Conservation (phyloP, 2,888 invertebrate species). For the Calliscelio sp. region DNA sequence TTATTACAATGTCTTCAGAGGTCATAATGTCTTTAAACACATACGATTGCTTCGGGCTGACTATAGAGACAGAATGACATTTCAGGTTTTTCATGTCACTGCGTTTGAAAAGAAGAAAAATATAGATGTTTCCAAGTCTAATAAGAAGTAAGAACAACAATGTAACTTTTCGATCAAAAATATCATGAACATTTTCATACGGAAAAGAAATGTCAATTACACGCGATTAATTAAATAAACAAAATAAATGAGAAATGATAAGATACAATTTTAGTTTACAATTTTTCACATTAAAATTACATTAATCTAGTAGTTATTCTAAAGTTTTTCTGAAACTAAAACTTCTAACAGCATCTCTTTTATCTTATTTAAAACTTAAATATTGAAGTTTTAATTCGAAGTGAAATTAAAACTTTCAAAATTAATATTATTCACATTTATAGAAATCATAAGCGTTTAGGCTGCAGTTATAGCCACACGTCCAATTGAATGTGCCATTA, state of each 20-base stretch:
- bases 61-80: neutral
- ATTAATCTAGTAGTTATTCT: no score
- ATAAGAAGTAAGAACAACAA: neutral
- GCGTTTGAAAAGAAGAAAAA: conserved; percentile 4
- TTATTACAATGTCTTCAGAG: conserved; percentile 3
- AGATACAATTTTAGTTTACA: no score
- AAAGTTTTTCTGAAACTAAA: no score
- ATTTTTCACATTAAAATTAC: no score
- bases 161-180: neutral
- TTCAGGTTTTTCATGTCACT: conserved; percentile 3
- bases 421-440: no score
- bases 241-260: no score
- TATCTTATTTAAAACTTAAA: no score
- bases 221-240: neutral
- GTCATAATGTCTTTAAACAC: conserved; percentile 12
- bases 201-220: neutral
- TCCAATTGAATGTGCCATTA: neutral
- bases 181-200: neutral
- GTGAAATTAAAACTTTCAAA: no score
- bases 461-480: no score
- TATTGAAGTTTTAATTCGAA: no score
- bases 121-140: neutral
- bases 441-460: no score
- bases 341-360: no score
- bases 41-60: neutral